These are phyloP conservation scores for Menura novaehollandiae DNA, from an alignment of 2,113 vertebrate genomes.

Conservation along the genomic window DNA sequence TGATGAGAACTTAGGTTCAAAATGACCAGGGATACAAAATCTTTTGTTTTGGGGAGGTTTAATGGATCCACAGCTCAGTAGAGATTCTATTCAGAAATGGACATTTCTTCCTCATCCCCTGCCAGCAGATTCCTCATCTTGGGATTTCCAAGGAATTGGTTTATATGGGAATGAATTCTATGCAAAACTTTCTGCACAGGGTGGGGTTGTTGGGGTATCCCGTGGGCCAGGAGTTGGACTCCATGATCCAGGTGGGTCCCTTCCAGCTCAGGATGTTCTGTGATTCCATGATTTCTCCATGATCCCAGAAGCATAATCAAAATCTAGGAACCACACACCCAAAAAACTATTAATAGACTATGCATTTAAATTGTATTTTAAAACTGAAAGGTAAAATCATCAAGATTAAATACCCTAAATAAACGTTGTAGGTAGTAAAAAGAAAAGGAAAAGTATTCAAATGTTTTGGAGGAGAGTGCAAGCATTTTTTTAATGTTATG, in stretches of 20 bases:
- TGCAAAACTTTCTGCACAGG: not conserved
- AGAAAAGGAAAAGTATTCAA: not conserved
- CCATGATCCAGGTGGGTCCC: no score
- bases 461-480: not conserved
- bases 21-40: not conserved
- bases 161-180: not conserved
- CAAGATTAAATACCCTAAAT: not conserved
- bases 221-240: not conserved
- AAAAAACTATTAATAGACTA: not conserved
- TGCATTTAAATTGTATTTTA: not conserved
- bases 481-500: not conserved
- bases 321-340: not conserved
- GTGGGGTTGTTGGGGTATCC: not conserved
- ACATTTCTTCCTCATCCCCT: not conserved
- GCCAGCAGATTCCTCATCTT: not conserved
- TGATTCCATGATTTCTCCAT: not conserved
- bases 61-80: not conserved
- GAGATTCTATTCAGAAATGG: not conserved
- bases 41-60: not conserved
- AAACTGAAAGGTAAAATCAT: not conserved
- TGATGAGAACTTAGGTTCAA: not conserved
- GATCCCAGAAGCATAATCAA: not conserved
- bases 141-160: not conserved
- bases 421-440: not conserved
- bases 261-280: not conserved